Percentiles rank a stretch among this genome's conserved stretches.
Evolutionary conservation across 2,888 invertebrate species (phyloP).

Genomic region (Parnassius apollo): DNA sequence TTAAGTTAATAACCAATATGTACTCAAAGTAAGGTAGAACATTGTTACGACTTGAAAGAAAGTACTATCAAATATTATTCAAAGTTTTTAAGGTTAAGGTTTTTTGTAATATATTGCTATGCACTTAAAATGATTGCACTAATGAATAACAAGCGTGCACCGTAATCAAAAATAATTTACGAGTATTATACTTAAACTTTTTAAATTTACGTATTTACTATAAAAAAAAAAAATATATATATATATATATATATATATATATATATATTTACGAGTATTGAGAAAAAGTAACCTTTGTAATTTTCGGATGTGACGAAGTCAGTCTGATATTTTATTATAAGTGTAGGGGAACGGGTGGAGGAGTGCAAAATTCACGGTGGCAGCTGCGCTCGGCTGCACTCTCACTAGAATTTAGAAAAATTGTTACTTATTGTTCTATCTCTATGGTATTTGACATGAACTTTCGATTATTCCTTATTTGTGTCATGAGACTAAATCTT

Average conservation of each 20-base stretch:
- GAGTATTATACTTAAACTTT: constrained; percentile 16
- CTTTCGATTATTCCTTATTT: not conserved
- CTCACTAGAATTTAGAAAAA: constrained; percentile 50
- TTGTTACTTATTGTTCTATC: constrained; percentile 43
- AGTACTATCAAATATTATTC: too few relatives aligned
- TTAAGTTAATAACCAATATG: not conserved
- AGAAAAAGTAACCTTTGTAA: constrained; percentile 33
- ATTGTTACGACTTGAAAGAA: too few relatives aligned
- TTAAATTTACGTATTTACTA: too few relatives aligned
- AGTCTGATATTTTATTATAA: constrained; percentile 67
- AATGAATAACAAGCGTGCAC: not conserved
- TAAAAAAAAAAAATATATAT: too few relatives aligned
- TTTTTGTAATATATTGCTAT: too few relatives aligned
- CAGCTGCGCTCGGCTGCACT: constrained; percentile 46
- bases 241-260: too few relatives aligned
- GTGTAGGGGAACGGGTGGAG: constrained; percentile 40
- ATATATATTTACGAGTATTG: constrained; percentile 2
- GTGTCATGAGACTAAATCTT: too few relatives aligned
- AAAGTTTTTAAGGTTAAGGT: too few relatives aligned
- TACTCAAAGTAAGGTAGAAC: too few relatives aligned
- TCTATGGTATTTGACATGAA: constrained; percentile 25
- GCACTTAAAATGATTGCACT: too few relatives aligned
- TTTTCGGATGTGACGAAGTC: constrained; percentile 68
- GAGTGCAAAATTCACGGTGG: constrained; percentile 64
- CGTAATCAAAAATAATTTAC: not conserved